These are phyloP conservation scores for Prunella strophiata DNA, from an alignment of 2,797 vertebrate genomes.

Conservation along the genomic window DNA sequence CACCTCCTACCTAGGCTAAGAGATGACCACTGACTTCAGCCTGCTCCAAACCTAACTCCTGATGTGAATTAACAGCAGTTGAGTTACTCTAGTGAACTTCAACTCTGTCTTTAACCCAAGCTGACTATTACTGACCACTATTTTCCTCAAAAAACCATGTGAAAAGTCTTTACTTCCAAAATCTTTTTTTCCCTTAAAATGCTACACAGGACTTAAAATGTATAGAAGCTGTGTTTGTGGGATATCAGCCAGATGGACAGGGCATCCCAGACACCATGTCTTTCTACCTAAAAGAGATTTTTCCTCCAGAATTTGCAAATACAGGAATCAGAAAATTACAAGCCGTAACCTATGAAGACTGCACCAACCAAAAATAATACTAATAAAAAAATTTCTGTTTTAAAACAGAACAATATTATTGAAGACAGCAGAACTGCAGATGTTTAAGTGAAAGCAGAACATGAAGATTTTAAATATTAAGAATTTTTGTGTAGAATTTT, in stretches of 20 bases:
- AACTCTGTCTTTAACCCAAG: neutral
- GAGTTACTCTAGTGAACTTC: neutral
- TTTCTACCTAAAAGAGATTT: neutral
- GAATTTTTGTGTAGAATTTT: neutral
- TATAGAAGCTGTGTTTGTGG: neutral
- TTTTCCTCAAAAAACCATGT: neutral
- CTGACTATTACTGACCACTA: neutral
- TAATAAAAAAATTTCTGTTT: neutral
- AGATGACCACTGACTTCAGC: neutral
- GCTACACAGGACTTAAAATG: neutral
- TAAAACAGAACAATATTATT: neutral
- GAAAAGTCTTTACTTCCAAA: neutral
- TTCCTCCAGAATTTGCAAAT: neutral
- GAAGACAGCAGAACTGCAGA: neutral
- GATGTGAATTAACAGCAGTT: neutral
- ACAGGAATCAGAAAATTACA: neutral
- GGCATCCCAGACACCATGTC: neutral
- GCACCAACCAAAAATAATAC: neutral
- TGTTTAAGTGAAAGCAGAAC: neutral
- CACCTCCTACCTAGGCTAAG: neutral
- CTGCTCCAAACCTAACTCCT: neutral
- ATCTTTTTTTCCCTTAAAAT: neutral
- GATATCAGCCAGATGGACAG: neutral
- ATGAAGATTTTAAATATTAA: neutral
- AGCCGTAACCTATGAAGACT: neutral